Evolutionary conservation across 2,888 invertebrate species (phyloP).

Genomic region (Acronicta leporina): DNA sequence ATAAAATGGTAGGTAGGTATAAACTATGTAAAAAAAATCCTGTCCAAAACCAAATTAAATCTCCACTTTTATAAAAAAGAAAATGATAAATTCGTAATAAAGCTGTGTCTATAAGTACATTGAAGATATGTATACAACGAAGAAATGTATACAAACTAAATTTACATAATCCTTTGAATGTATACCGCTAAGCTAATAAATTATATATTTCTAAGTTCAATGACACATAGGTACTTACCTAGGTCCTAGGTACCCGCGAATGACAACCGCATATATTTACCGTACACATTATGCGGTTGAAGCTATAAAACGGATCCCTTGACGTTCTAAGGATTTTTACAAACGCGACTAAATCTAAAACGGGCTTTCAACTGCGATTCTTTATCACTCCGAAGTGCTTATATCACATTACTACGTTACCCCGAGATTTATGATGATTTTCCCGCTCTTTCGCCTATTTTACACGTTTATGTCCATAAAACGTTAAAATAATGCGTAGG

Average conservation of each 20-base stretch:
- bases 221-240: constrained; percentile 36
- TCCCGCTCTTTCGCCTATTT: constrained; percentile 59
- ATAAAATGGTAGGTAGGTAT: no score
- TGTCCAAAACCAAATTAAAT: no score
- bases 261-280: constrained; percentile 63
- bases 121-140: no score
- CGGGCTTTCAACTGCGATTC: constrained; percentile 63
- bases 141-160: not conserved
- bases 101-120: no score
- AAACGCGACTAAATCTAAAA: constrained; percentile 69
- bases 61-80: no score
- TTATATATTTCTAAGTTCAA: constrained; percentile 30
- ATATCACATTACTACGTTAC: constrained; percentile 72
- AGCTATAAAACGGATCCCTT: constrained; percentile 82
- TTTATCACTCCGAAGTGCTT: constrained; percentile 76
- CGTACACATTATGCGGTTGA: constrained; percentile 74
- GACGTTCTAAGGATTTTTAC: constrained; percentile 78
- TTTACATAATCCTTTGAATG: no score
- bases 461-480: constrained; percentile 53
- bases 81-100: no score
- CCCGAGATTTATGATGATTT: constrained; percentile 75
- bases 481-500: constrained; percentile 48
- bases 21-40: no score
- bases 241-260: constrained; percentile 41
- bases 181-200: no score